Evolutionary conservation across 2,113 vertebrate species (phyloP).

Genomic region (Elephantulus edwardii): DNA sequence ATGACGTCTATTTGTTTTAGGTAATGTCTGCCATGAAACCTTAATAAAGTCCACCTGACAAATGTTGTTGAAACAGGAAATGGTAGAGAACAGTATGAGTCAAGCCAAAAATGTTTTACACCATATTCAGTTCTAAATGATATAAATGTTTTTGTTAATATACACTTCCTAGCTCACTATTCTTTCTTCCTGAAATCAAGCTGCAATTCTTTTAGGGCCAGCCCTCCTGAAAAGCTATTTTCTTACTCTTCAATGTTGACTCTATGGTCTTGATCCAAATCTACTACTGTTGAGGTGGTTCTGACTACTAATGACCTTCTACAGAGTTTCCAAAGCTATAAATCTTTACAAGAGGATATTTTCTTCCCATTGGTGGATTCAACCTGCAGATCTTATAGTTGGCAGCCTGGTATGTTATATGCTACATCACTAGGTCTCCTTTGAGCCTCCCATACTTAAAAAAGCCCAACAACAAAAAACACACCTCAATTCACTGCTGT

Average conservation of each 20-base stretch:
- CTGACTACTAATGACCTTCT: no score
- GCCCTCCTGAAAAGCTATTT: not conserved
- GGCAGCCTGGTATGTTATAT: no score
- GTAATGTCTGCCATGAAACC: not conserved
- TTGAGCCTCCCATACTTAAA: not conserved
- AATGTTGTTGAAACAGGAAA: not conserved
- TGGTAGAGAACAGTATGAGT: not conserved
- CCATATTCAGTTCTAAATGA: not conserved
- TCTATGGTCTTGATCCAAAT: no score
- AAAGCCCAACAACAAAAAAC: no score
- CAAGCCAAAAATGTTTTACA: not conserved
- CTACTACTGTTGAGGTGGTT: no score
- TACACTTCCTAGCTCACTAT: not conserved
- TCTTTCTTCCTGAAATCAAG: not conserved
- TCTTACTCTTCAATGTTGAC: not conserved
- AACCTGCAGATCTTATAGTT: no score
- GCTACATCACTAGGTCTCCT: no score
- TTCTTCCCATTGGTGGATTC: no score
- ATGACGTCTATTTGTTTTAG: not conserved
- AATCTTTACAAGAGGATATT: no score
- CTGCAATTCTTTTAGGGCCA: not conserved
- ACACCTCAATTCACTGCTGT: no score
- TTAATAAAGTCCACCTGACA: not conserved
- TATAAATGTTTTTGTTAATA: not conserved
- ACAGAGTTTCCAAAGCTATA: no score